These are phyloP conservation scores for Coptotermes formosanus DNA, from an alignment of 1,140 invertebrate species.

Conservation along the genomic window DNA sequence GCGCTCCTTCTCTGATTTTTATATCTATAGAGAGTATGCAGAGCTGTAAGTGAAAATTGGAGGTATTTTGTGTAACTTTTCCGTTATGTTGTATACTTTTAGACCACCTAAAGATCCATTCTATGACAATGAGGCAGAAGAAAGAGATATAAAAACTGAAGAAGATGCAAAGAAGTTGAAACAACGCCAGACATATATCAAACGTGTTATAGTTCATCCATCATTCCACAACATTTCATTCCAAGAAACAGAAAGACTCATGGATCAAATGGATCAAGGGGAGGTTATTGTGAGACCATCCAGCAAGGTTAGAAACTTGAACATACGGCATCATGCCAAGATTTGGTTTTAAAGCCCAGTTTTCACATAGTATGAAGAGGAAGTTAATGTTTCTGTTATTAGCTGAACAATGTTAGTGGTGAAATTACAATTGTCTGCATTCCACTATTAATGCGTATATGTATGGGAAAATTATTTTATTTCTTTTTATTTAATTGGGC, in stretches of 20 bases:
- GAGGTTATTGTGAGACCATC: conserved; percentile 96
- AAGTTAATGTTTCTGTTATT: too few species aligned
- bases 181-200: conserved; percentile 79
- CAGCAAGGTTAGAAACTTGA: conserved; percentile 66
- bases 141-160: conserved; percentile 74
- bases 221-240: conserved; percentile 97
- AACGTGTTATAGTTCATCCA: conserved; percentile 96
- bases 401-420: too few species aligned
- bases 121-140: conserved; percentile 88
- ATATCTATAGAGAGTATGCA: neutral
- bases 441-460: too few species aligned
- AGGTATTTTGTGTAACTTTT: conserved; percentile 28
- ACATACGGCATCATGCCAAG: too few species aligned
- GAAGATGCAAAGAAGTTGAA: conserved; percentile 80
- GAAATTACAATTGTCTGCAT: too few species aligned
- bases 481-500: too few species aligned
- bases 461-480: too few species aligned
- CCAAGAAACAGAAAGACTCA: conserved; percentile 85
- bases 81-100: conserved; percentile 35
- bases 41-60: neutral
- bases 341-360: too few species aligned
- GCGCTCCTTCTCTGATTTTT: neutral
- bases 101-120: conserved; percentile 84
- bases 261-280: conserved; percentile 91
- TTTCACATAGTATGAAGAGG: too few species aligned